A percentile compares a stretch with the other conserved stretches of the same genome.
Conservation (phyloP, 2,113 vertebrate species). For the Rallus limicola region DNA sequence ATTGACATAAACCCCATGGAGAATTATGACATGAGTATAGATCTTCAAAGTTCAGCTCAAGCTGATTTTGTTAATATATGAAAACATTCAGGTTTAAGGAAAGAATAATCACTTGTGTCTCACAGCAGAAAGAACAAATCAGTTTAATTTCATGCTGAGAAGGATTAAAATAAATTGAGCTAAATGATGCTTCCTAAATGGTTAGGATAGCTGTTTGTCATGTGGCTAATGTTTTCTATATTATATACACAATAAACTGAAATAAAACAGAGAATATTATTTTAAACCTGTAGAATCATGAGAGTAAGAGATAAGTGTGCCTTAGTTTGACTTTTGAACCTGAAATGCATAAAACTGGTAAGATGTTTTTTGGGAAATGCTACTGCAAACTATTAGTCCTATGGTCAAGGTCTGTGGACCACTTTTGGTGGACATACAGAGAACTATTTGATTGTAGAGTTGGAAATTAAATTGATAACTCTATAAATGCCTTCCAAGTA, state of each 20-base stretch:
- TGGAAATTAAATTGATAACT: not conserved
- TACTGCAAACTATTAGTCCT: not conserved
- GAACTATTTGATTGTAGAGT: not conserved
- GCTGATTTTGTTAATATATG: conserved; percentile 30
- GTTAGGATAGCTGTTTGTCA: not conserved
- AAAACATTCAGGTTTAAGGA: conserved; percentile 25
- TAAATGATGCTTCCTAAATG: conserved; percentile 34
- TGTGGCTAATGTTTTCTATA: not conserved
- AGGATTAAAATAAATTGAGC: conserved; percentile 49
- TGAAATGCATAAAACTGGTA: not conserved
- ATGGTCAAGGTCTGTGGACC: rapidly evolving
- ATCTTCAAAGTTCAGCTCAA: not conserved
- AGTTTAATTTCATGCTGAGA: conserved; percentile 45
- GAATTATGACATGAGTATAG: not conserved
- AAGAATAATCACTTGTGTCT: conserved; percentile 30
- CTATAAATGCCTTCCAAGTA: not conserved
- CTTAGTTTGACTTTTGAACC: not conserved
- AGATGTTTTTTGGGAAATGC: not conserved
- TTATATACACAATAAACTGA: not conserved
- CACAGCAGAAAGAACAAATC: conserved; percentile 38
- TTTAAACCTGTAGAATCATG: not conserved
- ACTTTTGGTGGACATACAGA: not conserved
- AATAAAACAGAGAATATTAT: not conserved
- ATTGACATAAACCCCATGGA: not conserved
- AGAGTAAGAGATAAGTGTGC: not conserved